Evolutionary conservation across 2,113 vertebrate species (phyloP), one percentile per base, ranked within the genome.

Genomic region (Regulus satrapa): DNA sequence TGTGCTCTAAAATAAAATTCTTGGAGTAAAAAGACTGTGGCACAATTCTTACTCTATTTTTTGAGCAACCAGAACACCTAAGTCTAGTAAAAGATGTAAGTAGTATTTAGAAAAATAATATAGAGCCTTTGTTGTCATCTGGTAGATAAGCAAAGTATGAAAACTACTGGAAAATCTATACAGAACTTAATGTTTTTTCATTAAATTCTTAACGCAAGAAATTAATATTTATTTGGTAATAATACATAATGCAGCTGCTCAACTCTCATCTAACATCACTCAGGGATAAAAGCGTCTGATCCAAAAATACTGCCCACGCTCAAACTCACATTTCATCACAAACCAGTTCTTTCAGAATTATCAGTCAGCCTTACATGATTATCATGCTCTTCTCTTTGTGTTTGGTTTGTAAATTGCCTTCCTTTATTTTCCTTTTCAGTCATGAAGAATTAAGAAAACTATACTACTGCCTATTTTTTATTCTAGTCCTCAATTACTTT

Each of bases 21-120:
- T 98, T 51, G 93, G 96, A 20, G 97, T 98, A 48, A 98, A 98
- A 28, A 51, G 36, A 40, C n/a, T 68, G 18, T 55, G 62, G 28
- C 97, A 9, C 98, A 85, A 98, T 97, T 88, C 97, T 98, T 23
- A 97, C 95, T 32, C 97, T 98, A 26, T 98, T 98, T 98, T 95
- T 98, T 98, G 48, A 98, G 92, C 90, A 98, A 98, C 95, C 93
- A 87, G 97, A 24, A 98, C 96, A 9, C 98, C 98, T 23, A 98
- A 98, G 26, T 98, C 98, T 56, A 98, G 94, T 93, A 98, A 83
- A 95, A 98, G 89, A 80, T 97, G 92, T 55, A 97, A 97, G 85
- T 98, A 97, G 10, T 67, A 97, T 98, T 97, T 56, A 46, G 46
- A 40, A 40, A 21, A 93, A 34, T 79, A 62, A 18, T 43, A 74